These are phyloP conservation scores for Sebastes oblongus DNA, from an alignment of 2,797 vertebrate species.

Conservation along the genomic window DNA sequence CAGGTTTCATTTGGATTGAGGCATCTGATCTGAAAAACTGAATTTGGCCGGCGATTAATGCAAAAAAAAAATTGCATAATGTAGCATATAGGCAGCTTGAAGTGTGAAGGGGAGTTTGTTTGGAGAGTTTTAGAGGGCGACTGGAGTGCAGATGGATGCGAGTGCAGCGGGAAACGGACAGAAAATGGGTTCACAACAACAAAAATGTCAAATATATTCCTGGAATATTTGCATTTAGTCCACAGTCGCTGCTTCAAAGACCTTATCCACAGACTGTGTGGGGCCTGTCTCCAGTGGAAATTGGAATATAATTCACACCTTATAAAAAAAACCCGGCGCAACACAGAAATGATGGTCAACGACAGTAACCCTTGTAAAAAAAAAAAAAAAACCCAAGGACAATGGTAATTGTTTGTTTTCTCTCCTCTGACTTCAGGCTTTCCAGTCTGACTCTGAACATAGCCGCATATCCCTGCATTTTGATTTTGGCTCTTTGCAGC, in stretches of 20 bases:
- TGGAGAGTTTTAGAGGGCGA: slow-evolving; percentile 13
- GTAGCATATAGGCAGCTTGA: slow-evolving; percentile 12
- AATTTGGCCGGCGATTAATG: slow-evolving; percentile 45
- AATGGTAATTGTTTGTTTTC: slow-evolving; percentile 20
- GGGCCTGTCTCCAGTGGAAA: slow-evolving; percentile 24
- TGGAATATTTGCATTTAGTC: slow-evolving; percentile 26
- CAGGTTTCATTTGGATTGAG: slow-evolving; percentile 30
- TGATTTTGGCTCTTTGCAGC: slow-evolving; percentile 14
- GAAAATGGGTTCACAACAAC: slow-evolving; percentile 18
- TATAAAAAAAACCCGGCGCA: background rate
- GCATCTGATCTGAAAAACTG: slow-evolving; percentile 41
- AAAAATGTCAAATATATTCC: slow-evolving; percentile 1
- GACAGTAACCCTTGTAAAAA: background rate
- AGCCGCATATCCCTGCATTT: slow-evolving; percentile 10
- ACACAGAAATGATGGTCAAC: slow-evolving; percentile 14
- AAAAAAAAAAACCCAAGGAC: background rate
- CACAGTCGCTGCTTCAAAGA: slow-evolving; percentile 27
- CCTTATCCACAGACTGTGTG: slow-evolving; percentile 5
- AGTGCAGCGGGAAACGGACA: background rate
- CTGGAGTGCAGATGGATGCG: slow-evolving; percentile 14
- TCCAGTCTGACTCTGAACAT: background rate
- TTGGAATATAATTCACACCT: slow-evolving; percentile 33
- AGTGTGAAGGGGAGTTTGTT: slow-evolving; percentile 25
- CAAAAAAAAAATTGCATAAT: slow-evolving; percentile 28
- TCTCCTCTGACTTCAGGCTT: background rate